These are phyloP conservation scores for Caenorhabditis imperialis DNA, from an alignment of 2,888 invertebrate species.

Conservation along the genomic window DNA sequence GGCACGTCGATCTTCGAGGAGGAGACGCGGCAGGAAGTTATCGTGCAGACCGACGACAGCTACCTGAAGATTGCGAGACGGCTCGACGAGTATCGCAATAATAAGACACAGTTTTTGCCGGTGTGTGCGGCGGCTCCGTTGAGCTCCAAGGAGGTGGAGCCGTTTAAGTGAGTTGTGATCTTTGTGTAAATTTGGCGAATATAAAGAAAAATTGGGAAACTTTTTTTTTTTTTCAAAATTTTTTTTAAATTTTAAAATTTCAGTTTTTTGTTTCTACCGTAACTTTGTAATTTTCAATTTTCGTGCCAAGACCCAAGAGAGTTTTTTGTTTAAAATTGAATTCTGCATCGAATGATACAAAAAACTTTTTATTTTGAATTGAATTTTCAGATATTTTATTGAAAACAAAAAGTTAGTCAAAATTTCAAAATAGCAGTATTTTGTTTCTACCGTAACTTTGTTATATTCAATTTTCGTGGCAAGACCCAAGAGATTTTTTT, in stretches of 20 bases:
- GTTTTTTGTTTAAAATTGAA: no score
- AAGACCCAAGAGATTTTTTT: slow-evolving; percentile 66
- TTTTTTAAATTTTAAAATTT: no score
- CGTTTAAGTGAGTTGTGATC: slow-evolving; percentile 41
- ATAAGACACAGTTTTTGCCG: slow-evolving; percentile 61
- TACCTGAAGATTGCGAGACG: slow-evolving; percentile 76
- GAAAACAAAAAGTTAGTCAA: no score
- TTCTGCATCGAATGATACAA: no score
- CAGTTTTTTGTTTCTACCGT: no score
- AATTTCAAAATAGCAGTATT: no score
- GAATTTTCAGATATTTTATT: no score
- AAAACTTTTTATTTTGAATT: no score
- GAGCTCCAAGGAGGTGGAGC: slow-evolving; percentile 49
- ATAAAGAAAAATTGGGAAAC: no score
- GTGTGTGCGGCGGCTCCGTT: slow-evolving; percentile 67
- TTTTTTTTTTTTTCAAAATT: no score
- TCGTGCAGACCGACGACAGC: slow-evolving; percentile 77
- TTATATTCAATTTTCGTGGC: slow-evolving; percentile 57
- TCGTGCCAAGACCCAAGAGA: no score
- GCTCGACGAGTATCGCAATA: slow-evolving; percentile 71
- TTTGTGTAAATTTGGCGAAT: not conserved
- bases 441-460: no score
- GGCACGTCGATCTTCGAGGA: slow-evolving; percentile 62
- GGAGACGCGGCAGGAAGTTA: slow-evolving; percentile 68
- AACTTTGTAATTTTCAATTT: not conserved